A percentile compares a stretch with the other conserved stretches of the same genome.
Conservation (phyloP, 2,797 vertebrate genomes). For the Crossoptilon crossoptilon region DNA sequence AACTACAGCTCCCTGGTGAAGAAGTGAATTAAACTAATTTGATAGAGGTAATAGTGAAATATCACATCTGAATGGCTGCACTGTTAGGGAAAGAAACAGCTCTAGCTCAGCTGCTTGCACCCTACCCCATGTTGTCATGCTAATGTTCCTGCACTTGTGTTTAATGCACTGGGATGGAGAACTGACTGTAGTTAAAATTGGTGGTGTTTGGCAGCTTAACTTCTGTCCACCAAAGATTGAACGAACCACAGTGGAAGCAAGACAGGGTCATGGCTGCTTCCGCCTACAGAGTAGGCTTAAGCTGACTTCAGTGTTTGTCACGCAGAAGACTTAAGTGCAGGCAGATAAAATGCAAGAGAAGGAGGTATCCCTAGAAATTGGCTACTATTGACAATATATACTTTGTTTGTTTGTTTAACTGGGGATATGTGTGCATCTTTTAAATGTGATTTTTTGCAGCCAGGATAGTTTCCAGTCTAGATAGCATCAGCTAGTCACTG, state of each 20-base stretch:
- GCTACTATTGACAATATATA: not conserved
- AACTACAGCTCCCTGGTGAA: not conserved
- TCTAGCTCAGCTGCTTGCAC: not conserved
- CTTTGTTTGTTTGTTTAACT: not conserved
- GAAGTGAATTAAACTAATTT: not conserved
- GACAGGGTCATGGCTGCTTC: not conserved
- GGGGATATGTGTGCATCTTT: not conserved
- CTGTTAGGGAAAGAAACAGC: not conserved
- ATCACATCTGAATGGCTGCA: not conserved
- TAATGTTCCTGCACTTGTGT: not conserved
- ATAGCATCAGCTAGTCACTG: slow-evolving; percentile 2
- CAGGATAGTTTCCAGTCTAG: not conserved
- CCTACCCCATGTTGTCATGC: fast-evolving
- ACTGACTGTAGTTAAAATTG: not conserved
- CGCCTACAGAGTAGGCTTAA: not conserved
- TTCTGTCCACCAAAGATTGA: not conserved
- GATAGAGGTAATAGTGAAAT: not conserved
- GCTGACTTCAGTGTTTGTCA: not conserved
- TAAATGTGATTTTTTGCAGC: not conserved
- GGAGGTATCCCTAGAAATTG: not conserved
- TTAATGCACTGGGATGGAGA: not conserved
- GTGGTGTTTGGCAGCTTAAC: not conserved
- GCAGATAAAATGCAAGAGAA: slow-evolving; percentile 5
- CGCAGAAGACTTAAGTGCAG: not conserved
- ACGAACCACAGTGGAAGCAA: not conserved